phyloP scores from a whole-genome alignment of 1,140 invertebrate species.

The Drosophila rhopaloa region DNA sequence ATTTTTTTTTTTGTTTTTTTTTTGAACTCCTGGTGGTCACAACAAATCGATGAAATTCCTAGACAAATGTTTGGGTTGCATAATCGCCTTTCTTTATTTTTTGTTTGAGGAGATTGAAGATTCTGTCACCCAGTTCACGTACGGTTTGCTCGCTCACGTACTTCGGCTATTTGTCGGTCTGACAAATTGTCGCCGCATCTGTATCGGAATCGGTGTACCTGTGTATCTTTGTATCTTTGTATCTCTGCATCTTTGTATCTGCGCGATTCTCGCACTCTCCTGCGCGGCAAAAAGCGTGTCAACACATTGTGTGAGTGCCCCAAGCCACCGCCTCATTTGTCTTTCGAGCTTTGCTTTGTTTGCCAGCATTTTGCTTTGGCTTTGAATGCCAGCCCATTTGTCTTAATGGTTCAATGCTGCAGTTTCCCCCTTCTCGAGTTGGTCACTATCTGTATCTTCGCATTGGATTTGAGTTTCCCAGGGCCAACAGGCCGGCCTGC shows the following conservation, averaged over 20 bases:
- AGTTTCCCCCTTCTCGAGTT: constrained; percentile 3
- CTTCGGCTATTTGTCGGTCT: constrained; percentile 65
- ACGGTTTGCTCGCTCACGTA: constrained; percentile 64
- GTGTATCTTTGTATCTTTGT: constrained; percentile 43
- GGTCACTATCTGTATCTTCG: constrained; percentile 25
- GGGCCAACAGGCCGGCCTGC: constrained; percentile 5
- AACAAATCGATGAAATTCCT: constrained; percentile 54
- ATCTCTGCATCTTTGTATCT: constrained; percentile 51
- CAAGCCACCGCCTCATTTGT: constrained; percentile 70
- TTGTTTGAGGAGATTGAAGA: constrained; percentile 24
- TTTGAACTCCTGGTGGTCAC: constrained; percentile 39
- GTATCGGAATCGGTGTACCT: constrained; percentile 36
- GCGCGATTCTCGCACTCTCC: constrained; percentile 47
- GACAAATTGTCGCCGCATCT: constrained; percentile 65
- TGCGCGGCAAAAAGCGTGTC: constrained; percentile 64
- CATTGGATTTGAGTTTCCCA: constrained; percentile 38
- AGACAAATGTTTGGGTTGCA: constrained; percentile 52
- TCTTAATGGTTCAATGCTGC: constrained; percentile 71
- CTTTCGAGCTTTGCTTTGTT: constrained; percentile 61
- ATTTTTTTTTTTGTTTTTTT: constrained; percentile 11
- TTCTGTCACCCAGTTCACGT: constrained; percentile 76
- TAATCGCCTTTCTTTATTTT: constrained; percentile 43
- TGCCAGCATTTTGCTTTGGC: constrained; percentile 42
- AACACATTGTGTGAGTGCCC: constrained; percentile 67
- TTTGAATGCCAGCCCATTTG: constrained; percentile 65